Conservation (phyloP, 2,797 vertebrate genomes). For the Periparus ater region DNA sequence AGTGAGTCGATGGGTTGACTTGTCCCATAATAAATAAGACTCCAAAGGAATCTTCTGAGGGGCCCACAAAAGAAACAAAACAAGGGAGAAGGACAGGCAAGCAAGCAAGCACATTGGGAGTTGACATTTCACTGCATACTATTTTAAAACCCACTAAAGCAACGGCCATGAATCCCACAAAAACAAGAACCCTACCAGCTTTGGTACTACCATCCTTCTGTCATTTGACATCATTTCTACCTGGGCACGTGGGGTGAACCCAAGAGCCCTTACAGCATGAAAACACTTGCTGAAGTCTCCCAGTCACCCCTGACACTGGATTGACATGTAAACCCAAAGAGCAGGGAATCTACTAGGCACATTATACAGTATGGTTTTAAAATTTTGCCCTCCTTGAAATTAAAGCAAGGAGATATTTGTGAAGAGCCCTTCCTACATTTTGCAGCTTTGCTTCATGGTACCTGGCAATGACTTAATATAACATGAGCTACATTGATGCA, state of each 20-base stretch:
- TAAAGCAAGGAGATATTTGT: not conserved
- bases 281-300: not conserved
- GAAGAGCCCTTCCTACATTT: not conserved
- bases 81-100: not conserved
- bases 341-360: not conserved
- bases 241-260: not conserved
- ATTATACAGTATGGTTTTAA: not conserved
- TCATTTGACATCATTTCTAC: not conserved
- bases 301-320: fast-evolving
- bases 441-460: not conserved
- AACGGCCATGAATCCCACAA: not conserved
- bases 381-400: not conserved
- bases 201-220: not conserved
- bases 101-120: not conserved
- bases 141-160: not conserved
- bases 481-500: not conserved
- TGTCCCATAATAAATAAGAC: not conserved
- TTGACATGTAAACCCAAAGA: not conserved
- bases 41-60: not conserved
- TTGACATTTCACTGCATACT: not conserved
- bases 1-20: not conserved
- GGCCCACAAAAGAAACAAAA: not conserved
- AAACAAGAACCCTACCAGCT: not conserved
- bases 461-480: not conserved
- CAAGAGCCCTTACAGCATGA: fast-evolving